Base-by-base conservation (phyloP, 30 jellyfish, hydroid and myxozoan species). In the Rhopilema esculentum region DNA sequence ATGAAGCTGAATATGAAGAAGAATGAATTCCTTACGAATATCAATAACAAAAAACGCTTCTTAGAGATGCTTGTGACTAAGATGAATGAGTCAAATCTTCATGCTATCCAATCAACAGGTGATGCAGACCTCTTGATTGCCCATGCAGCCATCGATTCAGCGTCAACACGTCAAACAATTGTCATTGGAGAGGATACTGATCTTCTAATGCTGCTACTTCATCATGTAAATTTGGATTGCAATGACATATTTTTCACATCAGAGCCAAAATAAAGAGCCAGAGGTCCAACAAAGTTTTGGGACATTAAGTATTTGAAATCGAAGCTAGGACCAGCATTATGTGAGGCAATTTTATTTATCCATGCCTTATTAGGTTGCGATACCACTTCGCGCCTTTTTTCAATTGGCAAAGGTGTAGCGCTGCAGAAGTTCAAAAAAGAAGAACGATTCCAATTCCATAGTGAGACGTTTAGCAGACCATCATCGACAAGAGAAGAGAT, bases 131-230 rank as follows among this genome's bases (percentile, higher is more conserved):
- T 77, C 31, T 61, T 77, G 57, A 77, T 88, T 67, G 86, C 70
- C 21, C 74, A 67, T 77, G 53, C 87, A 15, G 81, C 96, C 23
- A 71, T 65, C 64, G 62, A 28, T 12, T 26, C 80, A 8, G 7
- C 96, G n/a, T 27, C 85, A 49, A 26, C 32, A 0, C 28, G 26
- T 23, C 70, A 70, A 33, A 87, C 96, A 33, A 79, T 69, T 17
- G 66, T 87, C 26, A 51, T 68, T 0, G 96, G 85, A 27, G 96
- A 87, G 28, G 96, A 77, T 67, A 88, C 84, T 27, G 92, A 67
- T 69, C 32, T 88, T 29, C 83, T 88, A 61, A 82, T 88, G 68
- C 88, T 88, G 30, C 88, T 88, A 27, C 71, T 57, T 21, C 79
- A 27, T 63, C 87, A 88, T 77, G 87, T 75, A 68, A 75, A 78